These are phyloP conservation scores for Daphoenositta chrysoptera DNA, from an alignment of 2,113 vertebrate species.

Conservation along the genomic window DNA sequence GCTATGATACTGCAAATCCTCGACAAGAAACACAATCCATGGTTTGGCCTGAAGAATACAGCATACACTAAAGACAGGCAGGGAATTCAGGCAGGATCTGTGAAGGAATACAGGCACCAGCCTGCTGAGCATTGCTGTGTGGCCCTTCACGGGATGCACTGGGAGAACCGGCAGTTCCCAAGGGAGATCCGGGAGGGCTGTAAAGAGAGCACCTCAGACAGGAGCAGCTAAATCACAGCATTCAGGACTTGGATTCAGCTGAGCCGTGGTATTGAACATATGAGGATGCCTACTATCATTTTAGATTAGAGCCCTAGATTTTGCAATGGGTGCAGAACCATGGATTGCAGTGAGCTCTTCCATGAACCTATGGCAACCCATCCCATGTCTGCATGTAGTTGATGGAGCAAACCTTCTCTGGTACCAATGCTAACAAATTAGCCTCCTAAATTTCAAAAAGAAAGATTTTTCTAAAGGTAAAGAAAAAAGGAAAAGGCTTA, in stretches of 20 bases:
- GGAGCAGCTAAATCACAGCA: neutral
- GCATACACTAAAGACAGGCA: neutral
- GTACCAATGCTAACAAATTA: neutral
- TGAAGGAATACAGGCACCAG: neutral
- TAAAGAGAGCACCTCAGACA: neutral
- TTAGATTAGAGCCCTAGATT: neutral
- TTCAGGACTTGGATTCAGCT: neutral
- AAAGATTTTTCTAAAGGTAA: neutral
- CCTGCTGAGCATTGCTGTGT: neutral
- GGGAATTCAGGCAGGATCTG: neutral
- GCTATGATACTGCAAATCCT: neutral
- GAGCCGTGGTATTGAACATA: neutral
- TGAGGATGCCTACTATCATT: neutral
- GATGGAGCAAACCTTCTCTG: neutral
- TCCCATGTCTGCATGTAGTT: rapidly evolving
- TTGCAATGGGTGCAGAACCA: neutral
- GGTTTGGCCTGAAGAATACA: neutral
- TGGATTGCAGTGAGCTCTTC: neutral
- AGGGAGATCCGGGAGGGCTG: neutral
- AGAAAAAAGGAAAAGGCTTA: neutral
- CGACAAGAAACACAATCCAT: neutral
- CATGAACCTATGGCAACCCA: rapidly evolving
- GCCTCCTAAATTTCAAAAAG: neutral
- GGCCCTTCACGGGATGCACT: neutral
- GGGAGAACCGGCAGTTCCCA: neutral